Conservation (phyloP, 1,140 invertebrate species). For the Lasioglossum albipes region DNA sequence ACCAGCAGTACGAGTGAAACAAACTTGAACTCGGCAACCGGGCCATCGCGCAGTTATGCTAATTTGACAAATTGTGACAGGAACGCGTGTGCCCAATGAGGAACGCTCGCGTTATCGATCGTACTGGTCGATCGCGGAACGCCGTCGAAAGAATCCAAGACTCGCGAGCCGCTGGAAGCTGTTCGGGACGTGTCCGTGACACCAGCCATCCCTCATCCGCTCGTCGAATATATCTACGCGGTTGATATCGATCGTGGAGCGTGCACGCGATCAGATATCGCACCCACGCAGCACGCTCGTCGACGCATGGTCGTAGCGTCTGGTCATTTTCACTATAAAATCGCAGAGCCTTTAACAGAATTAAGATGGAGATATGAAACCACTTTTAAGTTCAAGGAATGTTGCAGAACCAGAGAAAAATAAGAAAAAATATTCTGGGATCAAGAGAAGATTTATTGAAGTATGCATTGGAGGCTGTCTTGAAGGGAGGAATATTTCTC, state of each 20-base stretch:
- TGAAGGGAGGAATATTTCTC: too few relatives aligned
- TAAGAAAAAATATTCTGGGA: too few relatives aligned
- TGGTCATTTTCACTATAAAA: too few relatives aligned
- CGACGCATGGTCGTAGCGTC: background rate
- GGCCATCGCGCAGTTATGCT: conserved; percentile 7
- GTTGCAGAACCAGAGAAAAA: too few relatives aligned
- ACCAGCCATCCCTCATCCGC: conserved; percentile 45
- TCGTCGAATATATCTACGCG: conserved; percentile 45
- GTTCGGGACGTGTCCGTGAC: conserved; percentile 20
- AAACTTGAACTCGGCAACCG: too few relatives aligned
- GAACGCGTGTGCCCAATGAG: conserved; percentile 30
- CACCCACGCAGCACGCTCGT: conserved; percentile 14
- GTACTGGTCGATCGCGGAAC: conserved; percentile 1
- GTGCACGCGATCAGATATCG: conserved; percentile 45
- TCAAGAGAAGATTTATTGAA: too few relatives aligned
- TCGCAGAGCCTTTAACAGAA: too few relatives aligned
- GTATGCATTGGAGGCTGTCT: too few relatives aligned
- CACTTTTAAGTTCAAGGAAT: too few relatives aligned
- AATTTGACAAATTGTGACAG: conserved; percentile 41
- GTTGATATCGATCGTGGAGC: conserved; percentile 38
- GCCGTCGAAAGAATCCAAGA: conserved; percentile 10
- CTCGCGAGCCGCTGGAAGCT: conserved; percentile 34
- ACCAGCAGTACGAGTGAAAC: too few relatives aligned
- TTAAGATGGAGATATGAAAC: too few relatives aligned
- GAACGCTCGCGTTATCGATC: conserved; percentile 8